Evolutionary conservation across 2,113 vertebrate genomes (phyloP).

Genomic region (Donacobius atricapilla): DNA sequence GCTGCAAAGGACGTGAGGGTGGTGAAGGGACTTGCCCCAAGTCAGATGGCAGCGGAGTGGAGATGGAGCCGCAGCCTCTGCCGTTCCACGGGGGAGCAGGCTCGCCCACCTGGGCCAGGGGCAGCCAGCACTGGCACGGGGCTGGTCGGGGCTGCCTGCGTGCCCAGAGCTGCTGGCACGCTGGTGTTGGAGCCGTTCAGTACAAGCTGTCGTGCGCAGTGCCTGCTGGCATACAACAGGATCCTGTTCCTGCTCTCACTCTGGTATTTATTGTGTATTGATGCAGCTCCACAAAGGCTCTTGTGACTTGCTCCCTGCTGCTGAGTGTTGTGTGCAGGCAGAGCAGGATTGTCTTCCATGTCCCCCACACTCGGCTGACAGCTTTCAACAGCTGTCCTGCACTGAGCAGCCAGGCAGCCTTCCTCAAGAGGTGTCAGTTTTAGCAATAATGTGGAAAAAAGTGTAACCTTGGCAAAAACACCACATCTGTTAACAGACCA

Average conservation of each 20-base stretch:
- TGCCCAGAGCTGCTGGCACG: neutral
- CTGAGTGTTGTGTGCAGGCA: neutral
- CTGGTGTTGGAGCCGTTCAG: neutral
- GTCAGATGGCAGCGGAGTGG: neutral
- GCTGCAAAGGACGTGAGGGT: accelerated
- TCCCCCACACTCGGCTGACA: accelerated
- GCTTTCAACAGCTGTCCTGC: accelerated
- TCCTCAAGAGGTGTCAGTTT: neutral
- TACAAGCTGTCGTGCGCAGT: accelerated
- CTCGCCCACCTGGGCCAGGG: accelerated
- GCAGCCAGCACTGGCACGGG: neutral
- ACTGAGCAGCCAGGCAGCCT: neutral
- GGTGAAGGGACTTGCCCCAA: neutral
- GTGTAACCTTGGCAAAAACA: neutral
- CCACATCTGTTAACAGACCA: neutral
- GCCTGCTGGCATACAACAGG: neutral
- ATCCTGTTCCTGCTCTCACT: neutral
- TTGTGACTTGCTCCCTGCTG: neutral
- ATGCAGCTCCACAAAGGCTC: neutral
- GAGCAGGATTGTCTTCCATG: neutral
- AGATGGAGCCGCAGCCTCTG: accelerated
- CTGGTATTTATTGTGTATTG: neutral
- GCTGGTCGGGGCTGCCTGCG: accelerated
- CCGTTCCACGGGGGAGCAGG: accelerated
- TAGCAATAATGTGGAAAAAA: neutral